phyloP scores from a whole-genome alignment of 2,797 vertebrate genomes.

The Megaceryle alcyon region DNA sequence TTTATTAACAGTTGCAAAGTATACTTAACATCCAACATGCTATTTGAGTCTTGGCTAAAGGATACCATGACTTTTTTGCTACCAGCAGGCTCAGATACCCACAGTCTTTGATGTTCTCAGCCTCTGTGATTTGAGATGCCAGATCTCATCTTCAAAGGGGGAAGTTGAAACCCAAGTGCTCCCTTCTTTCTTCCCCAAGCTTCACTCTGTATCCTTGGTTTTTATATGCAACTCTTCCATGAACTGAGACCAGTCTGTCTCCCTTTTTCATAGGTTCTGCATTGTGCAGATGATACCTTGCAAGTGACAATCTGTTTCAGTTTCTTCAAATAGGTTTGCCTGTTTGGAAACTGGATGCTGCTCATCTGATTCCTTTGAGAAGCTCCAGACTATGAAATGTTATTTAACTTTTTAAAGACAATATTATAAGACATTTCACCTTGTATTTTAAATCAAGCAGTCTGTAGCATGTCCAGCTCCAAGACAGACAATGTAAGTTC shows the following conservation, averaged over 20 bases:
- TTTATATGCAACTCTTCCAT: neutral
- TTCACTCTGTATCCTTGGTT: accelerated
- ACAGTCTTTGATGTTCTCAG: neutral
- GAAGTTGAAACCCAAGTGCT: neutral
- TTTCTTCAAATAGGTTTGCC: neutral
- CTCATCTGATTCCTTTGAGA: neutral
- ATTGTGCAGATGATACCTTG: neutral
- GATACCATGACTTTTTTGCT: accelerated
- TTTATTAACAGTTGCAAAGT: neutral
- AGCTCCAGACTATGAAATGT: neutral
- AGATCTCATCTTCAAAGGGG: neutral
- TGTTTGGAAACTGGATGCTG: neutral
- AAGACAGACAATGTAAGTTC: neutral
- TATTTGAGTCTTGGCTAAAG: neutral
- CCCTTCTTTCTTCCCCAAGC: neutral
- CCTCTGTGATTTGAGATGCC: neutral
- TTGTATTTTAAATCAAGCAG: neutral
- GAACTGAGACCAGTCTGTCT: neutral
- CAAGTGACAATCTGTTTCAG: neutral
- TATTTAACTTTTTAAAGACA: neutral
- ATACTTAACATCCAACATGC: neutral
- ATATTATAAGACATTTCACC: neutral
- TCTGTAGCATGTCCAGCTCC: neutral
- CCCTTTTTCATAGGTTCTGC: neutral
- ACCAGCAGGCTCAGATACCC: neutral